Conservation (phyloP, 2,888 invertebrate species). For the Cetonia aurata region DNA sequence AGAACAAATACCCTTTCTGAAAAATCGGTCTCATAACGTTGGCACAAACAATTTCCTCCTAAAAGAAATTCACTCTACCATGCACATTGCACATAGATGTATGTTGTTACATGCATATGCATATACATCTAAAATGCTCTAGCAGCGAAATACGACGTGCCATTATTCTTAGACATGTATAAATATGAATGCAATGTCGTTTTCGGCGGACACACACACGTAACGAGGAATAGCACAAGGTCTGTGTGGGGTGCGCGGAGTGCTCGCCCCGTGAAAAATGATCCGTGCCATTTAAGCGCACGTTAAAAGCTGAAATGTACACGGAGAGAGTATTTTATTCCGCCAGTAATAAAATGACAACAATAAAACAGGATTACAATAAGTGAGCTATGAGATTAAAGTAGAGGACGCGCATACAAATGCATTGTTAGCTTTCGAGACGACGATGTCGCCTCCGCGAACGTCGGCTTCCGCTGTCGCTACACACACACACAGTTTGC, state of each 20-base stretch:
- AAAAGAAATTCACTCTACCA: slow-evolving; percentile 3
- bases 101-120: too few relatives aligned
- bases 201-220: slow-evolving; percentile 17
- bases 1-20: background rate
- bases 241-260: slow-evolving; percentile 14
- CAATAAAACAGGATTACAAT: slow-evolving; percentile 41
- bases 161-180: slow-evolving; percentile 31
- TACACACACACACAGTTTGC: too few relatives aligned
- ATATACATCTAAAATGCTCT: slow-evolving; percentile 3
- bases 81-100: too few relatives aligned
- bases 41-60: background rate
- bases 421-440: slow-evolving; percentile 40
- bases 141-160: slow-evolving; percentile 28
- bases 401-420: slow-evolving; percentile 36
- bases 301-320: slow-evolving; percentile 41
- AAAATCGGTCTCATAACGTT: slow-evolving; percentile 12
- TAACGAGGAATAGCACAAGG: slow-evolving; percentile 26
- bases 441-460: slow-evolving; percentile 23
- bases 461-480: slow-evolving; percentile 5
- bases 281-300: slow-evolving; percentile 37
- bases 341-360: slow-evolving; percentile 37
- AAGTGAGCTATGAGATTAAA: slow-evolving; percentile 42
- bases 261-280: slow-evolving; percentile 32
- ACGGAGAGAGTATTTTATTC: slow-evolving; percentile 36
- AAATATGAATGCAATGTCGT: slow-evolving; percentile 26